Evolutionary conservation across 2,888 invertebrate species (phyloP).

Genomic region (Meteorus colon): DNA sequence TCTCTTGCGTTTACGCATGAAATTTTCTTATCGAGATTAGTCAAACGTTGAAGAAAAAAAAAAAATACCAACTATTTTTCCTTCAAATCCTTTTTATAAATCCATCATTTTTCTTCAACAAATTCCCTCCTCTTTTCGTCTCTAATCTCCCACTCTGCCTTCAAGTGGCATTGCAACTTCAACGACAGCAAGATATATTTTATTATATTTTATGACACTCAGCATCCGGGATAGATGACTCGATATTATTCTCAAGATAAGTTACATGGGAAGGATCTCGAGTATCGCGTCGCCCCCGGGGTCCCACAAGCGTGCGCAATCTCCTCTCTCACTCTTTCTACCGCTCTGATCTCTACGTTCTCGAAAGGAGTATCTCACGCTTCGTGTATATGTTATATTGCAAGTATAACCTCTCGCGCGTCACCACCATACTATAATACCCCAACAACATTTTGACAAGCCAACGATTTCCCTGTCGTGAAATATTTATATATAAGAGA

Average conservation of each 20-base stretch:
- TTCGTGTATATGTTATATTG: slow-evolving; percentile 32
- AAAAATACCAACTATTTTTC: not conserved
- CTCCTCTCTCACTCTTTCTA: not conserved
- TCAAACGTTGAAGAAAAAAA: not conserved
- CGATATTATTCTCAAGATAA: slow-evolving; percentile 42
- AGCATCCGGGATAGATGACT: slow-evolving; percentile 15
- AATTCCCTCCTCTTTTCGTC: not conserved
- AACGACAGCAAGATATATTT: slow-evolving; percentile 28
- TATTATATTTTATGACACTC: slow-evolving; percentile 29
- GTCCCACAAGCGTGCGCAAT: slow-evolving; percentile 30
- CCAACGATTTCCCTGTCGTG: slow-evolving; percentile 43
- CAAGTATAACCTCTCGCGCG: slow-evolving; percentile 26
- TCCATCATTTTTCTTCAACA: not conserved
- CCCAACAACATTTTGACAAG: slow-evolving; percentile 41
- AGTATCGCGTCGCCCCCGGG: slow-evolving; percentile 36
- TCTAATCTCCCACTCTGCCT: not conserved
- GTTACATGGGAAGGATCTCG: slow-evolving; percentile 43
- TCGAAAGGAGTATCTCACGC: slow-evolving; percentile 56
- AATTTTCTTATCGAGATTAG: slow-evolving; percentile 6
- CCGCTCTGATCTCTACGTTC: slow-evolving; percentile 41
- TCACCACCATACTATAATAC: slow-evolving; percentile 30
- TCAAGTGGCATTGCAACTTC: not conserved
- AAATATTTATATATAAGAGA: not conserved
- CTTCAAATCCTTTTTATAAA: not conserved
- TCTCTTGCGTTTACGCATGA: slow-evolving; percentile 36